Base-by-base conservation (phyloP, 2,888 invertebrate genomes). In the Desoria tigrina region DNA sequence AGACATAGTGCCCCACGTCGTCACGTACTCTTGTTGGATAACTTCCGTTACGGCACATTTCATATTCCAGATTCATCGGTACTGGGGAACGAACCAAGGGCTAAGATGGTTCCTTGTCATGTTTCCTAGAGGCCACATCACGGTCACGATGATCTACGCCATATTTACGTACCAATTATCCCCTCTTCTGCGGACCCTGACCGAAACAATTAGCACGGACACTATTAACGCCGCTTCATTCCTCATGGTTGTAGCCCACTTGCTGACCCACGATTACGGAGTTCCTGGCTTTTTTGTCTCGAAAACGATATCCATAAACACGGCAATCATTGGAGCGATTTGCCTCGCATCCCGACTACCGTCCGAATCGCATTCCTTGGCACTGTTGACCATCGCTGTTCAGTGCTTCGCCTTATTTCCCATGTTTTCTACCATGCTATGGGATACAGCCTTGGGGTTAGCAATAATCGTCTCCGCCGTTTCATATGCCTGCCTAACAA, bases 161-260 rank as follows among this genome's bases (percentile, higher is more conserved):
- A 28, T 61, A 0, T 65, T 61, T 28, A 61, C 63, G 1, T 62
- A 67, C 42, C 66, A 69, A 7, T 65, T 66, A 42, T 57, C 55
- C 6, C 98, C 97, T 0, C 86, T 97, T 21, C 81, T 96, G 37
- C 92, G 96, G 79, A 97, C 95, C 0, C 83, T 99, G 57, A 98
- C 99, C 0, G 93, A 94, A 79, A 94, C 96, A 0, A 92, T 99
- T 1, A 95, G 95, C 78, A 97, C 97, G 0, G 97, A 99, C 79
- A 96, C 98, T 0, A 96, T 99, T 78, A 96, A 94, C 78, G 92
- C 94, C 1, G 92, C 90, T 86, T 87, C 96, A 0, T 88, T 90
- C 23, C 84, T 92, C 16, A 92, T 95, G 87, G 87, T 97, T 83
- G 78, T 91, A 0, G 81, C 91, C 1, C 96, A 98, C 83, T 83